These are phyloP conservation scores for Raphicerus campestris DNA, from an alignment of 2,113 vertebrate species.

Conservation along the genomic window DNA sequence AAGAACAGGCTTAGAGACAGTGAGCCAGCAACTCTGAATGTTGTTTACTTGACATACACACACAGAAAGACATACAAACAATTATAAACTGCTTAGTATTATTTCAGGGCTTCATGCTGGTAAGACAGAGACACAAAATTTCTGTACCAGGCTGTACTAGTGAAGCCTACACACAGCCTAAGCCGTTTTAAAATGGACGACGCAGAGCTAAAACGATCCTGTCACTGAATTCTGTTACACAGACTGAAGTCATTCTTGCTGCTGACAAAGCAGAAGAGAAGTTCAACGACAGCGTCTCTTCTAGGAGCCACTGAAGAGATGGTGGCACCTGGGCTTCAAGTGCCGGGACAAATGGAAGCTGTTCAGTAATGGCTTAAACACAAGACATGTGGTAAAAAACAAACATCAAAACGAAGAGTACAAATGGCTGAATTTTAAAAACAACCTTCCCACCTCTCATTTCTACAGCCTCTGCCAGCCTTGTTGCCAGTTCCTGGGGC, in stretches of 20 bases:
- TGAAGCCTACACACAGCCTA: background rate
- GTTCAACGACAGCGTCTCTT: background rate
- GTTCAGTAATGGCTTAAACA: background rate
- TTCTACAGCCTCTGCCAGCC: background rate
- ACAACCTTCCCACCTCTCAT: background rate
- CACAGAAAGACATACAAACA: background rate
- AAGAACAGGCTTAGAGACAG: background rate
- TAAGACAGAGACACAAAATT: background rate
- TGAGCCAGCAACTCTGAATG: background rate
- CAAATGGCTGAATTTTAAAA: slow-evolving; percentile 31
- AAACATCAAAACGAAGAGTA: background rate
- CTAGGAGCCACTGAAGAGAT: background rate
- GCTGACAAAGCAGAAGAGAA: background rate
- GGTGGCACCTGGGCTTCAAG: background rate
- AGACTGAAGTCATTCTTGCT: background rate
- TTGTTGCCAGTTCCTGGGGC: background rate
- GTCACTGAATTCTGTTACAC: background rate
- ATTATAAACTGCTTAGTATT: background rate
- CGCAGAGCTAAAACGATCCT: background rate
- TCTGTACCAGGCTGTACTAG: background rate
- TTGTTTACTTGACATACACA: background rate
- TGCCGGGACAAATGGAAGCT: background rate
- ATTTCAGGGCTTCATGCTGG: background rate
- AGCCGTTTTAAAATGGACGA: background rate
- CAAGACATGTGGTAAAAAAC: background rate